Evolutionary conservation across 2,797 vertebrate genomes (phyloP), one percentile per base, ranked within the genome.

Genomic region (Sebastes melanostomus): DNA sequence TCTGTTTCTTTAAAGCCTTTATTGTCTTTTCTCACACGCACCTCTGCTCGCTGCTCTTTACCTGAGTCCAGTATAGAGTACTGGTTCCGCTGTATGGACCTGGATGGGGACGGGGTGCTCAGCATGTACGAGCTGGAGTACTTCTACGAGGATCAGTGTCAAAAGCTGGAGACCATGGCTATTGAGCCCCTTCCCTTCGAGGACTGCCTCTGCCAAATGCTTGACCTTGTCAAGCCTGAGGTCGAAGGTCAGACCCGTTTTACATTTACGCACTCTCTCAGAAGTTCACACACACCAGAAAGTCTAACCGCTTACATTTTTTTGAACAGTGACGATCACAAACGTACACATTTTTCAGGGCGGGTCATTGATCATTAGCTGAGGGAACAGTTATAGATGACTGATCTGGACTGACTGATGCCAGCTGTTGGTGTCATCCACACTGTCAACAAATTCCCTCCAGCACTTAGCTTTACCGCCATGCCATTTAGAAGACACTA

Each of bases 81-180:
- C 93, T 99, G 98, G 98, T 99, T 99, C 94, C 97, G 98, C 87
- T 98, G 98, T 80, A 98, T 99, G 98, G 98, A 99, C 91, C 91
- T 99, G 81, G 97, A 99, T 30, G 98, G 98, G 1, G 98, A 99
- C 60, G 98, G 98, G 0, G 95, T 94, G 66, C 92, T 99, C 80
- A 98, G 98, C 79, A 97, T 98, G 97, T 99, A 97, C 36, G 98
- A 99, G 92, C 87, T 99, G 82, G 96, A 99, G 88, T 96, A 96
- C 82, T 99, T 99, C 94, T 99, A 99, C 52, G 97, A 98, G 89
- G 98, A 99, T 84, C 98, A 99, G 90, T 96, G 97, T 89, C 98
- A 96, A 78, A 97, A 97, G 88, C 94, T 99, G 91, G 96, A 97
- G 80, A 93, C 96, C 82, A 96, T 98, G 96, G 97, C 96, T 30